Evolutionary conservation across 2,797 vertebrate species (phyloP).

Genomic region (Melanotaenia pygmaea): DNA sequence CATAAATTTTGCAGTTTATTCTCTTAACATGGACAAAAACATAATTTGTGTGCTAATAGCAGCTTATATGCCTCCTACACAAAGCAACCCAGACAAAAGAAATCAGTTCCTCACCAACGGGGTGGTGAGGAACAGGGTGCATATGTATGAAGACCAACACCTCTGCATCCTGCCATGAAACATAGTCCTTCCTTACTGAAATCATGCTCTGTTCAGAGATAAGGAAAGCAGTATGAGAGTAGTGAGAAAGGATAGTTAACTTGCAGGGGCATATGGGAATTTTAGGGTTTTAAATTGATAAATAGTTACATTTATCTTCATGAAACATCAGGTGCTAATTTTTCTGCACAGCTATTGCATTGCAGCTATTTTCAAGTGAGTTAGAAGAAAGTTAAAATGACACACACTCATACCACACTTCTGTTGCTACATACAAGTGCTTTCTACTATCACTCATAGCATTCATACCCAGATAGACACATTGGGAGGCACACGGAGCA

Average conservation of each 20-base stretch:
- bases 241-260: background rate
- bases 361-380: background rate
- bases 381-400: background rate
- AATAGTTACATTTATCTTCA: conserved; percentile 3
- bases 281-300: background rate
- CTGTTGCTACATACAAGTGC: no score
- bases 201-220: background rate
- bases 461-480: no score
- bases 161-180: no score
- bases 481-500: no score
- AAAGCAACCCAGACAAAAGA: conserved; percentile 52
- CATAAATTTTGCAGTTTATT: no score
- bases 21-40: background rate
- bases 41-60: conserved; percentile 23
- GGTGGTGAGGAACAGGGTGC: background rate
- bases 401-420: no score
- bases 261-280: background rate
- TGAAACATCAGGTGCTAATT: background rate
- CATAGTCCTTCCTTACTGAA: background rate
- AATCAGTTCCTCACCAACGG: background rate
- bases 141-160: background rate
- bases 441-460: no score
- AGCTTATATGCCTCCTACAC: conserved; percentile 33
- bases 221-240: background rate
- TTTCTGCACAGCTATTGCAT: background rate